phyloP scores from a whole-genome alignment of 2,888 invertebrate genomes.

The Helleia helle region DNA sequence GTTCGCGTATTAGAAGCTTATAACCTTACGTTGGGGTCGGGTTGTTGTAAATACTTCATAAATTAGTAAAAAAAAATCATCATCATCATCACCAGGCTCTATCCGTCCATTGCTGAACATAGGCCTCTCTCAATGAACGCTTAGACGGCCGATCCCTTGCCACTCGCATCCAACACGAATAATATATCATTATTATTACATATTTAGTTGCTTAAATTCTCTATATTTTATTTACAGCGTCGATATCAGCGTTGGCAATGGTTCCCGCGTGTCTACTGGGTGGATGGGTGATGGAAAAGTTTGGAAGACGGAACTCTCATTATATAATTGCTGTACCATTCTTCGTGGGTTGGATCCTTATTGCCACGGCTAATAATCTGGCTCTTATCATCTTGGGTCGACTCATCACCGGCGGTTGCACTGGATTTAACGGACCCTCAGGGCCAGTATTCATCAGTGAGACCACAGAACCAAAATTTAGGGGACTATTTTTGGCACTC shows the following conservation, averaged over 20 bases:
- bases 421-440: neutral
- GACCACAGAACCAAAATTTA: neutral
- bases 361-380: neutral
- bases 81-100: no score
- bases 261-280: neutral
- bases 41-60: no score
- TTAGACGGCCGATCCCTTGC: no score
- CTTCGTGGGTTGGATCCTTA: conserved; percentile 2
- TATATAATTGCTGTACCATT: neutral
- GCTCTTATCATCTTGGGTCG: neutral
- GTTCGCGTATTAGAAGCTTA: no score
- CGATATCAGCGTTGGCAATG: conserved; percentile 3
- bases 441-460: conserved; percentile 4
- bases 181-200: no score
- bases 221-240: conserved; percentile 2
- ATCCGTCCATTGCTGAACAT: no score
- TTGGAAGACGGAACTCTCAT: conserved; percentile 1
- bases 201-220: no score
- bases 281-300: neutral
- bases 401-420: neutral
- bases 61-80: no score
- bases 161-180: no score
- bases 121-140: no score
- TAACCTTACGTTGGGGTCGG: no score
- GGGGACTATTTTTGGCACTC: neutral